Evolutionary conservation across 1,140 invertebrate species (phyloP), one percentile per base, ranked within the genome.

Genomic region (Drosophila sproati): DNA sequence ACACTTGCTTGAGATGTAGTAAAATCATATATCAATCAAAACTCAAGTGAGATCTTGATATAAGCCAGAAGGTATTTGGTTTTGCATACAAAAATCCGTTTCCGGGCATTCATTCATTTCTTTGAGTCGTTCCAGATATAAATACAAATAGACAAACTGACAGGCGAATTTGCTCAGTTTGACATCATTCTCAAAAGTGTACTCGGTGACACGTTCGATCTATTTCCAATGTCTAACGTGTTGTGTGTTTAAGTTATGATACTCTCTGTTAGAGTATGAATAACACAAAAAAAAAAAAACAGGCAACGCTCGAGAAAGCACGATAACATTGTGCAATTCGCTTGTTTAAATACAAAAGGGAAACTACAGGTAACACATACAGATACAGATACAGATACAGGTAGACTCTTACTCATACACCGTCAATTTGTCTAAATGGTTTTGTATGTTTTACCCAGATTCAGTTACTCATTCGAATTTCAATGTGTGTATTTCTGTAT

Each of bases 251-350:
- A 35, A 61, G 39, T 37, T 2, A 34, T 4, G n/a, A 39, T 12
- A 54, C 63, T 7, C 6, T 8, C 39, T 60, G 12, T 60, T 5
- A 54, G 47, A 10, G 62, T 64, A 50, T 41, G 31, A 28, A 57
- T 10, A 51, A 43, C 12, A 31, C 12, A 31, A 51, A 35, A 48
- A 31, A 41, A 41, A 54, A 45, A 47, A 73, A 62, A 54, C 57
- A 54, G 75, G 83, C 52, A 80, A 83, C 82, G 83, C 73, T 80
- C 52, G 83, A 82, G 54, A 81, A 74, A 77, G 56, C 71, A 72
- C 60, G 47, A 68, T 55, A 48, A 55, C 69, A 77, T 77, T 88
- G 78, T 62, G 82, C 82, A 77, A 76, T 77, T 67, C 51, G 59
- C 29, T 54, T 71, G 67, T 52, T 63, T 66, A 72, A 73, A 70